Evolutionary conservation across 1,140 invertebrate species (phyloP).

Genomic region (Nasonia giraulti): DNA sequence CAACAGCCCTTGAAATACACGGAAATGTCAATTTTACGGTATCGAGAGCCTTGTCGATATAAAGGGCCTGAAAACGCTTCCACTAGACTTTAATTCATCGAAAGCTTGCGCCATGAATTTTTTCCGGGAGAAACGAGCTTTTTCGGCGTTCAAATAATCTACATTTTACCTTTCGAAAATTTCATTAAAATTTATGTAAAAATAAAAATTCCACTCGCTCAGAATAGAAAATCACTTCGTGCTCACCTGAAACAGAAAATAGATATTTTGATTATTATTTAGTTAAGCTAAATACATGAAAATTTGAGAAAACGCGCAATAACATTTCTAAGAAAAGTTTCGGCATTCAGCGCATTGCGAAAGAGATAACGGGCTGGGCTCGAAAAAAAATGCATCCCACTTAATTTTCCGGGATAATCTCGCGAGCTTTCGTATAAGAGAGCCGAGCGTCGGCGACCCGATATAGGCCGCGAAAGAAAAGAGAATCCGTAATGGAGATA

Average conservation of each 20-base stretch:
- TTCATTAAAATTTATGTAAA: too few species aligned
- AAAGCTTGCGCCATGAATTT: neutral
- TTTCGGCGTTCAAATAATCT: too few species aligned
- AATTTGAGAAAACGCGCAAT: too few species aligned
- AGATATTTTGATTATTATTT: too few species aligned
- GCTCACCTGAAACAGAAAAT: conserved; percentile 4
- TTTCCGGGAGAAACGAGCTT: too few species aligned
- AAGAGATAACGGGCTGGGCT: neutral
- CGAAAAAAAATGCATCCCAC: neutral
- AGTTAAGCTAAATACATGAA: too few species aligned
- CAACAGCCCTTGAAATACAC: neutral
- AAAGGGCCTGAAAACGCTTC: neutral
- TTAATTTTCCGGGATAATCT: neutral
- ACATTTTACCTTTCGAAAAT: too few species aligned
- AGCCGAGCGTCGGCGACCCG: conserved; percentile 8
- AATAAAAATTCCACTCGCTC: too few species aligned
- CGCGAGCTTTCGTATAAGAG: neutral
- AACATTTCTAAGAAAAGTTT: too few species aligned
- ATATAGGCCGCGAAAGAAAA: neutral
- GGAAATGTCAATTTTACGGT: neutral
- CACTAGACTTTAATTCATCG: neutral
- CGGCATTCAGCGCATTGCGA: too few species aligned
- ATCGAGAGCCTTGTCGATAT: neutral
- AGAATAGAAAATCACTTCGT: too few species aligned
- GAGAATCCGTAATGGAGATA: conserved; percentile 39